These are phyloP conservation scores for Seira musarum DNA, from an alignment of 2,888 invertebrate genomes.

Conservation along the genomic window DNA sequence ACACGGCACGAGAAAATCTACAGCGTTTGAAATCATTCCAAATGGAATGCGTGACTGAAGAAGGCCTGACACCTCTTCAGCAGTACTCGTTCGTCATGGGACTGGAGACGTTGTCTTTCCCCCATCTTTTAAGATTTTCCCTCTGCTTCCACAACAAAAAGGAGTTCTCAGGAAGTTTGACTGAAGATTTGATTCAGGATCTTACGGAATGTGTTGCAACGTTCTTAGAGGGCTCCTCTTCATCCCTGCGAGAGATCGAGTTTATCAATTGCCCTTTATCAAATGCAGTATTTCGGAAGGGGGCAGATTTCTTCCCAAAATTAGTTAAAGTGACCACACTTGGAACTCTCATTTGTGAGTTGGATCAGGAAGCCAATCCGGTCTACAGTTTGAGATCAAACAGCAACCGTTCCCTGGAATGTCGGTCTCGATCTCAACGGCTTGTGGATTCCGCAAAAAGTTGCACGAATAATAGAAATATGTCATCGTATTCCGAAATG, in stretches of 20 bases:
- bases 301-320: slow-evolving; percentile 14
- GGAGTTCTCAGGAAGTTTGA: not conserved
- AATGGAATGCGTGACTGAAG: not conserved
- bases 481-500: not conserved
- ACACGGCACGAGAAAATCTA: slow-evolving; percentile 6
- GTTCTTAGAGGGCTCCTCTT: slow-evolving; percentile 16
- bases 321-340: slow-evolving; percentile 9
- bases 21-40: not conserved
- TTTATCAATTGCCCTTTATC: slow-evolving; percentile 33
- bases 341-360: slow-evolving; percentile 14
- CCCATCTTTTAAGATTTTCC: not conserved
- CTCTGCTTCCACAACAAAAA: not conserved
- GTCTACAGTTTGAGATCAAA: not conserved
- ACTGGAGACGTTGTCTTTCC: not conserved
- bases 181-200: not conserved
- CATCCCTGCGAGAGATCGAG: slow-evolving; percentile 16
- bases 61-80: not conserved
- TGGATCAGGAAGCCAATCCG: slow-evolving; percentile 29
- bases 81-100: slow-evolving; percentile 26
- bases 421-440: too few relatives aligned
- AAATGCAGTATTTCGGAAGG: slow-evolving; percentile 22
- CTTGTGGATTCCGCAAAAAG: not conserved
- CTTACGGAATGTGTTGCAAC: slow-evolving; percentile 6
- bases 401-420: not conserved
- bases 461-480: not conserved